phyloP scores from a whole-genome alignment of 2,888 invertebrate species.

The Heliconius erato region DNA sequence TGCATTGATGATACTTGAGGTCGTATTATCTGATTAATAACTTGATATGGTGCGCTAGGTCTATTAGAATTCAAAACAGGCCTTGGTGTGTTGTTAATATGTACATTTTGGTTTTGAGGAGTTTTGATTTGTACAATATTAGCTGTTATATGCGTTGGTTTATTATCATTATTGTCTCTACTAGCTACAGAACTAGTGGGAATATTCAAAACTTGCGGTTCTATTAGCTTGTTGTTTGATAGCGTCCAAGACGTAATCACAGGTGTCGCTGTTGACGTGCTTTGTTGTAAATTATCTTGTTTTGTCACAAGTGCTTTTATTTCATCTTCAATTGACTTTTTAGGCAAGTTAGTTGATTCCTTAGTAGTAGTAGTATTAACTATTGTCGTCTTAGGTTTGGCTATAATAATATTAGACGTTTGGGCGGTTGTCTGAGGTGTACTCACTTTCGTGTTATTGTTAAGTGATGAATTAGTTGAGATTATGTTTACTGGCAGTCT shows the following conservation, averaged over 20 bases:
- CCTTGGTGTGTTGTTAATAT: constrained; percentile 65
- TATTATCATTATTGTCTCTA: constrained; percentile 71
- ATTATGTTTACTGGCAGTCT: constrained; percentile 75
- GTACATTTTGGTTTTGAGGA: constrained; percentile 65
- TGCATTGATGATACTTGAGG: constrained; percentile 83
- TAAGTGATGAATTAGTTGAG: constrained; percentile 67
- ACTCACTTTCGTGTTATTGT: constrained; percentile 62
- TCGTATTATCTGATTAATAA: constrained; percentile 77
- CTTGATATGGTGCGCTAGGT: constrained; percentile 77
- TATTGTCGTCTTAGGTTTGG: constrained; percentile 75
- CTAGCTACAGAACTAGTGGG: constrained; percentile 62
- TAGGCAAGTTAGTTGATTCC: constrained; percentile 71
- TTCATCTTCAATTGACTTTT: constrained; percentile 67
- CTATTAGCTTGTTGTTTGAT: constrained; percentile 78
- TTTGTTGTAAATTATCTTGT: constrained; percentile 69
- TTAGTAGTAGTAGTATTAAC: constrained; percentile 55
- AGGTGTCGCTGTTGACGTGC: constrained; percentile 78
- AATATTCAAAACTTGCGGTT: constrained; percentile 74
- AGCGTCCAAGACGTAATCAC: constrained; percentile 87
- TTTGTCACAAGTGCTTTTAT: constrained; percentile 69
- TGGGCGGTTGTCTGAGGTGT: constrained; percentile 72
- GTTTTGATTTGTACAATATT: constrained; percentile 80
- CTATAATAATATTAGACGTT: constrained; percentile 72
- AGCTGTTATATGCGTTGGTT: constrained; percentile 73
- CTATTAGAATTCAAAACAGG: constrained; percentile 72